phyloP scores from a whole-genome alignment of 2,797 vertebrate genomes.

The Leptodactylus fallax region DNA sequence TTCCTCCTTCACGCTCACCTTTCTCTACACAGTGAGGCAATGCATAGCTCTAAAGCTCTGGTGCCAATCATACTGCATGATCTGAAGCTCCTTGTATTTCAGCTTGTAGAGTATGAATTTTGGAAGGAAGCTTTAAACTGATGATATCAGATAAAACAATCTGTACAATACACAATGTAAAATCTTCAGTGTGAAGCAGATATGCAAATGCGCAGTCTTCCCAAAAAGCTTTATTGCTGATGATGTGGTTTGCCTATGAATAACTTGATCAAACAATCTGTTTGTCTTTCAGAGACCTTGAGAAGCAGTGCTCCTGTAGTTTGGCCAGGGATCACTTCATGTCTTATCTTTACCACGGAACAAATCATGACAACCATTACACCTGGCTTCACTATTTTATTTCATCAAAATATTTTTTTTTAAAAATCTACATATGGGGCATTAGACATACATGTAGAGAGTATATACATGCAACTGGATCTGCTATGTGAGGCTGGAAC shows the following conservation, averaged over 20 bases:
- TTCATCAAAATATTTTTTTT: too few species aligned
- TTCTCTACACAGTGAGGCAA: neutral
- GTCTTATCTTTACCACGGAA: neutral
- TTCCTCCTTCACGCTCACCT: too few species aligned
- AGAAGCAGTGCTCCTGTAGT: neutral
- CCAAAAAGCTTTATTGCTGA: constrained; percentile 7
- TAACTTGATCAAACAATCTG: constrained; percentile 10
- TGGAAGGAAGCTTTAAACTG: constrained; percentile 1
- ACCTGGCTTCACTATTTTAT: neutral
- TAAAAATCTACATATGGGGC: neutral
- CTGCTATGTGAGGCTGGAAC: neutral
- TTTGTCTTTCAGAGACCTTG: constrained; percentile 10
- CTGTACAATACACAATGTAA: neutral
- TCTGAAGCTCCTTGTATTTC: neutral
- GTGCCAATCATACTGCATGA: neutral
- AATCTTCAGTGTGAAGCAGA: constrained; percentile 1
- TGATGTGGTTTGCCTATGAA: constrained; percentile 17
- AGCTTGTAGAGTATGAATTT: neutral
- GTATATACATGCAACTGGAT: neutral
- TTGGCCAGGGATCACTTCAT: neutral
- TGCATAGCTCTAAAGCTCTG: neutral
- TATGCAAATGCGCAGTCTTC: constrained; percentile 4
- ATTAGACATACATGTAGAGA: neutral
- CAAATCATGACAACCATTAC: neutral
- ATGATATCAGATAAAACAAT: constrained; percentile 1